These are phyloP conservation scores for Linnaemya vulpina DNA, from an alignment of 2,888 invertebrate genomes.

Conservation along the genomic window DNA sequence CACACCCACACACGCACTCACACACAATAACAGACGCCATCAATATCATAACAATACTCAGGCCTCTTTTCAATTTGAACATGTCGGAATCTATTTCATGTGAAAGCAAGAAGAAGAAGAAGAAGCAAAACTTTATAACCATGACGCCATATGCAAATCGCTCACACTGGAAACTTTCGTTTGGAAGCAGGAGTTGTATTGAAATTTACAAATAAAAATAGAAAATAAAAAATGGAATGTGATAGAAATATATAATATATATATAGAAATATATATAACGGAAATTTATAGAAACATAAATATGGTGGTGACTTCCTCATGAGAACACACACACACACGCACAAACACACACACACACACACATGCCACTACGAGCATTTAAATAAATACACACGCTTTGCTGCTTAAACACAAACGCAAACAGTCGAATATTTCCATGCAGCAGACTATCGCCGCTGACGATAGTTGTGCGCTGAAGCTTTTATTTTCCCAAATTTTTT, in stretches of 20 bases:
- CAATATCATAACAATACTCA: constrained; percentile 60
- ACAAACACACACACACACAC: constrained; percentile 3
- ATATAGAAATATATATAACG: too few species aligned
- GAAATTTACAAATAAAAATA: constrained; percentile 39
- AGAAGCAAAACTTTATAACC: constrained; percentile 69
- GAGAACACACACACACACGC: not conserved
- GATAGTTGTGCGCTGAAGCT: constrained; percentile 55
- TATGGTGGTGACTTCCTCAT: constrained; percentile 69
- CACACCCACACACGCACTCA: constrained; percentile 39
- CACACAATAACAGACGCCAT: constrained; percentile 59
- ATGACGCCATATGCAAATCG: constrained; percentile 77
- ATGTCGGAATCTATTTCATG: constrained; percentile 49
- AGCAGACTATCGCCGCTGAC: constrained; percentile 50
- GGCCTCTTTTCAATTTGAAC: constrained; percentile 42
- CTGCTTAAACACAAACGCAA: not conserved
- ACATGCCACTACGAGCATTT: not conserved
- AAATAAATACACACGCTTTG: not conserved
- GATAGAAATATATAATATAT: constrained; percentile 62
- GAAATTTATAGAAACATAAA: constrained; percentile 68
- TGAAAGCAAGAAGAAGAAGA: not conserved
- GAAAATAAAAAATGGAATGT: constrained; percentile 46
- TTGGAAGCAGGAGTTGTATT: constrained; percentile 41
- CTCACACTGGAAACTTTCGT: constrained; percentile 46
- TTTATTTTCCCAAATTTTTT: not conserved
- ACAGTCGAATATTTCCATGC: constrained; percentile 17